Percentiles rank a stretch among this genome's conserved stretches.
Evolutionary conservation across 2,888 invertebrate species (phyloP).

Genomic region (Mellilla xanthometata): DNA sequence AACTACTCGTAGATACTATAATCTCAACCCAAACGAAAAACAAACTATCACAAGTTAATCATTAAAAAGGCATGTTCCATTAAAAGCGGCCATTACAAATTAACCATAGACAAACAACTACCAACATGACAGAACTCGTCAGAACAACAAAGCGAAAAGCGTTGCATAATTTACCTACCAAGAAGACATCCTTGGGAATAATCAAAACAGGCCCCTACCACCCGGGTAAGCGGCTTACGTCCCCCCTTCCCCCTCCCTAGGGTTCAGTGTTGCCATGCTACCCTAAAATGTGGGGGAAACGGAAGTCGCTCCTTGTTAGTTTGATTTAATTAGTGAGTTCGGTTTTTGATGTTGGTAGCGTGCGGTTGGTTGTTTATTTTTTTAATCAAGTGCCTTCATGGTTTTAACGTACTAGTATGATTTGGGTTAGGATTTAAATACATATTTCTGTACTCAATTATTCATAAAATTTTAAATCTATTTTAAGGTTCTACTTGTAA

Average conservation of each 20-base stretch:
- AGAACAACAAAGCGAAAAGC: slow-evolving; percentile 51
- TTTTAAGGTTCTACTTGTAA: no score
- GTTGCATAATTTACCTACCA: slow-evolving; percentile 79
- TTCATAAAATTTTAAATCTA: no score
- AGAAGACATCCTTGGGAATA: slow-evolving; percentile 80
- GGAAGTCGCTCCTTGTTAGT: slow-evolving; percentile 72
- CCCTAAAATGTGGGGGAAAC: slow-evolving; percentile 59
- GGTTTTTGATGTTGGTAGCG: slow-evolving; percentile 60
- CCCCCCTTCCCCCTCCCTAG: slow-evolving; percentile 39
- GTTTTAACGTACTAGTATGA: no score
- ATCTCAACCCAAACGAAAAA: no score
- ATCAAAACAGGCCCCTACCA: slow-evolving; percentile 73
- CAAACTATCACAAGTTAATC: no score
- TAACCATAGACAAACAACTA: slow-evolving; percentile 38
- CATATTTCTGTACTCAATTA: no score
- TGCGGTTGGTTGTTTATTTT: slow-evolving; percentile 36
- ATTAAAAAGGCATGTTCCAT: slow-evolving; percentile 9
- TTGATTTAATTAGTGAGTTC: slow-evolving; percentile 75
- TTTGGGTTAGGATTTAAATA: no score
- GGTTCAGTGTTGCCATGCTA: slow-evolving; percentile 54
- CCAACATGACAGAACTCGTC: slow-evolving; percentile 40
- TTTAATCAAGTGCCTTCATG: slow-evolving; percentile 15
- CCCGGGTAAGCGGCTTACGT: slow-evolving; percentile 71
- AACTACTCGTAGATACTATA: no score
- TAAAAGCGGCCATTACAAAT: slow-evolving; percentile 32